phyloP scores from a whole-genome alignment of 2,113 vertebrate genomes.

The Dicerorhinus sumatrensis region DNA sequence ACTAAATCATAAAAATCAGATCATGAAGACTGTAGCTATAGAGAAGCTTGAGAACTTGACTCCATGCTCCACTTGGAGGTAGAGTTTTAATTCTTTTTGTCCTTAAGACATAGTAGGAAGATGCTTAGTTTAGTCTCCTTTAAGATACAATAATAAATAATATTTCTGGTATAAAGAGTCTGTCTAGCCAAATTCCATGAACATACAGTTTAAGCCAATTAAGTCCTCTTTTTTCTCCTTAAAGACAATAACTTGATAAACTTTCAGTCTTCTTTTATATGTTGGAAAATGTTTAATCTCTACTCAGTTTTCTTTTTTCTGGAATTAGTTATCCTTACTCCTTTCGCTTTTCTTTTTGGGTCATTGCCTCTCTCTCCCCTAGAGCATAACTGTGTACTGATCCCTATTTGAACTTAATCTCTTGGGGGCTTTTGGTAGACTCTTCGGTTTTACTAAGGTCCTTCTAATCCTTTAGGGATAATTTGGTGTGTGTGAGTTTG shows the following conservation, averaged over 20 bases:
- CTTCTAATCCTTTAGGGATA: neutral
- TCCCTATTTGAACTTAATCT: neutral
- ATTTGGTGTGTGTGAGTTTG: neutral
- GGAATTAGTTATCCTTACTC: neutral
- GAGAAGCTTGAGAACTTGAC: neutral
- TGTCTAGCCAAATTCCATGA: neutral
- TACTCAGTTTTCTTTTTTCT: neutral
- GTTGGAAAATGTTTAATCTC: neutral
- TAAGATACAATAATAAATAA: neutral
- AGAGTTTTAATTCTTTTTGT: neutral
- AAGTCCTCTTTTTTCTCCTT: neutral
- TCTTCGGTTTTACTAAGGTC: neutral
- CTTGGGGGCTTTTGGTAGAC: neutral
- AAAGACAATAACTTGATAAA: neutral
- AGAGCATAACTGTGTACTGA: neutral
- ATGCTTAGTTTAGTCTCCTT: neutral
- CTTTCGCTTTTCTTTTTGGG: neutral
- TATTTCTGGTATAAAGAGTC: neutral
- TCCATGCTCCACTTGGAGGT: neutral
- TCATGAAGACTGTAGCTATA: neutral
- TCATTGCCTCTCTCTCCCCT: neutral
- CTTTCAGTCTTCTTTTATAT: neutral
- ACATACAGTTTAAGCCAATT: neutral
- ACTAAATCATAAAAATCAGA: slow-evolving; percentile 27
- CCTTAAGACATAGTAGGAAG: neutral